A percentile compares a stretch with the other conserved stretches of the same genome.
These are phyloP conservation scores for Apodemus agrarius DNA, from an alignment of 2,797 vertebrate genomes.

Conservation along the genomic window DNA sequence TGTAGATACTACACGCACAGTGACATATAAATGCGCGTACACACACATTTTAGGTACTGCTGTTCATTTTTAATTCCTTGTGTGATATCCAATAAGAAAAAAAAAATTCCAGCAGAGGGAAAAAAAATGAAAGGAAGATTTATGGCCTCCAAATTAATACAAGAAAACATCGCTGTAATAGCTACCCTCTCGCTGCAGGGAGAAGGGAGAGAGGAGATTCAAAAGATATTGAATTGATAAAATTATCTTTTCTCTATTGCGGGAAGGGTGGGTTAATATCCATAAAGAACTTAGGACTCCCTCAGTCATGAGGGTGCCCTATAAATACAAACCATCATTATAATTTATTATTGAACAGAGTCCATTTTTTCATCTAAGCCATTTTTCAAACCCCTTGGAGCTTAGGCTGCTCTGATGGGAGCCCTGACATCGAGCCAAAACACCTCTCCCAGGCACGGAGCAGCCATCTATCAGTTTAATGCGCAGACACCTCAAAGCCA, in stretches of 20 bases:
- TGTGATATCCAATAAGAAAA: conserved; percentile 54
- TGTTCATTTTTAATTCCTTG: conserved; percentile 72
- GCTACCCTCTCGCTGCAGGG: neutral
- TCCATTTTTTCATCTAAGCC: conserved; percentile 47
- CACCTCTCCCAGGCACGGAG: rapidly evolving
- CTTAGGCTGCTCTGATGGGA: conserved; percentile 30
- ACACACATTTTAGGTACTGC: conserved; percentile 18
- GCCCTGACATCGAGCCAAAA: conserved; percentile 20
- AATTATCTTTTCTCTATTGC: conserved; percentile 39
- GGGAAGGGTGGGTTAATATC: conserved; percentile 39
- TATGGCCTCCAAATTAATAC: conserved; percentile 62
- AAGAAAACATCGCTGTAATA: conserved; percentile 40
- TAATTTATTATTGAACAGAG: conserved; percentile 62
- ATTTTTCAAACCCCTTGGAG: conserved; percentile 49
- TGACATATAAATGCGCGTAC: conserved; percentile 42
- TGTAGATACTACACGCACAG: conserved; percentile 21
- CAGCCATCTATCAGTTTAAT: conserved; percentile 46
- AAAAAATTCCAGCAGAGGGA: neutral
- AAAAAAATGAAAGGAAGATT: conserved; percentile 43
- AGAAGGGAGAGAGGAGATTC: neutral
- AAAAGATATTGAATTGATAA: conserved; percentile 50
- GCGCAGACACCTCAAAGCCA: neutral
- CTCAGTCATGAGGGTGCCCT: conserved; percentile 36
- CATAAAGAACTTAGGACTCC: conserved; percentile 25
- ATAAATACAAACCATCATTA: conserved; percentile 44